Percentiles rank a stretch among this genome's conserved stretches.
Conservation (phyloP, 2,797 vertebrate genomes). For the Parauchenoglanis ngamensis region DNA sequence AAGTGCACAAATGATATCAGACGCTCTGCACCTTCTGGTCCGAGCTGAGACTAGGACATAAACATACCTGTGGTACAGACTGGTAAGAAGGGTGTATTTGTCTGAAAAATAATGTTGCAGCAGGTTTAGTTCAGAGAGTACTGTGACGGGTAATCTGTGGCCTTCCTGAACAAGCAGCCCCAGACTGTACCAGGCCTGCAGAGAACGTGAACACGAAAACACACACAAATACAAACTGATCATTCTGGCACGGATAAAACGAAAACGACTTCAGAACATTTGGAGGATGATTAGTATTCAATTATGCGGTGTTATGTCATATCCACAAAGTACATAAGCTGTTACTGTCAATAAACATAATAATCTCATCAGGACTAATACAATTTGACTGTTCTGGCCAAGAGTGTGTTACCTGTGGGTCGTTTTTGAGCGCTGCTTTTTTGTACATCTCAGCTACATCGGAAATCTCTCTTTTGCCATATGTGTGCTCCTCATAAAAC, state of each 20-base stretch:
- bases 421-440: conserved; percentile 69
- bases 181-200: conserved; percentile 80
- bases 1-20: neutral
- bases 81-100: conserved; percentile 63
- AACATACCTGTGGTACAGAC: conserved; percentile 72
- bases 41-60: neutral
- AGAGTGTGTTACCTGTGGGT: conserved; percentile 74
- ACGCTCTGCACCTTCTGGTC: neutral
- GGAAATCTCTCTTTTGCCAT: conserved; percentile 61
- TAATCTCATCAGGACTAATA: neutral
- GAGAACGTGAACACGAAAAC: conserved; percentile 8
- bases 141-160: conserved; percentile 66
- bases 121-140: conserved; percentile 72
- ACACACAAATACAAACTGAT: neutral
- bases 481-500: conserved; percentile 63
- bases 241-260: neutral
- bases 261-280: neutral
- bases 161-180: conserved; percentile 76
- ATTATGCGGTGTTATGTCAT: neutral
- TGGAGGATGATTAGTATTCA: neutral
- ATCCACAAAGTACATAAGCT: neutral
- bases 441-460: conserved; percentile 78
- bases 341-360: neutral
- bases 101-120: conserved; percentile 67
- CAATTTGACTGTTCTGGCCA: neutral